Conservation (phyloP, 2,888 invertebrate species). For the Myopa testacea region DNA sequence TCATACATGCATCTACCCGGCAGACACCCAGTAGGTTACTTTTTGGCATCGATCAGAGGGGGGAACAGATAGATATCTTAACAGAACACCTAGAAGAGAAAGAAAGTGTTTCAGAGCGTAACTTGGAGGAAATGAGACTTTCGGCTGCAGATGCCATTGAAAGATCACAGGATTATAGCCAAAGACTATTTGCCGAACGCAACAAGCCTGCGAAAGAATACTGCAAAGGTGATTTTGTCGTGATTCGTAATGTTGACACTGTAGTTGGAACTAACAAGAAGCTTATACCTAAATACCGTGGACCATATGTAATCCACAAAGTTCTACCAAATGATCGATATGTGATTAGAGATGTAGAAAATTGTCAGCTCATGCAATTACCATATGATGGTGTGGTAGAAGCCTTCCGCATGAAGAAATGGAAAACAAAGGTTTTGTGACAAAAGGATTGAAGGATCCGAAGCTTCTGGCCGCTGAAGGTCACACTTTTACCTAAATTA, state of each 20-base stretch:
- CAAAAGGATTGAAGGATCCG: too few relatives aligned
- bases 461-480: too few relatives aligned
- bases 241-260: background rate
- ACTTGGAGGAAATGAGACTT: background rate
- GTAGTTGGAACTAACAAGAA: background rate
- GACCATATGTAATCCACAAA: background rate
- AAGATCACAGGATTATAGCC: background rate
- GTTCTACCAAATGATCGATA: conserved; percentile 14
- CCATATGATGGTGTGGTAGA: too few relatives aligned
- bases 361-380: background rate
- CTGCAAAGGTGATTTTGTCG: background rate
- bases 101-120: background rate
- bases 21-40: background rate
- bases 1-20: background rate
- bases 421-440: too few relatives aligned
- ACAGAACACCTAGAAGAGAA: background rate
- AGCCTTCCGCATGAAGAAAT: too few relatives aligned
- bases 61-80: background rate
- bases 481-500: too few relatives aligned
- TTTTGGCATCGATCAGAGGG: background rate
- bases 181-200: background rate
- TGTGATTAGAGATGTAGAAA: conserved; percentile 11
- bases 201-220: background rate
- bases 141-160: background rate
- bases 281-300: conserved; percentile 5